Percentiles rank a stretch among this genome's conserved stretches.
These are phyloP conservation scores for Plebejus anna DNA, from an alignment of 2,888 invertebrate species.

Conservation along the genomic window DNA sequence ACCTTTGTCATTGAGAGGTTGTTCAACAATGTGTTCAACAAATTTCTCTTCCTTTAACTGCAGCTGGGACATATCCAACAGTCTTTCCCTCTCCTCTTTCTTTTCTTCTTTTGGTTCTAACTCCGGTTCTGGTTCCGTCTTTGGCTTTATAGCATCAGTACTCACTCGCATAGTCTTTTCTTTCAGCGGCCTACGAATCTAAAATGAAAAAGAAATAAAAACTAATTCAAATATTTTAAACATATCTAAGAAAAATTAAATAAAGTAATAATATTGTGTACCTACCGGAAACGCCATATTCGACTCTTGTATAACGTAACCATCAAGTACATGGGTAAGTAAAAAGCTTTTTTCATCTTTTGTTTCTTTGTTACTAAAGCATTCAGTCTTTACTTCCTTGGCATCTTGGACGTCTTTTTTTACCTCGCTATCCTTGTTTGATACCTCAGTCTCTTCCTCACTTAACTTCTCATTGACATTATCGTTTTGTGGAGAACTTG, in stretches of 20 bases:
- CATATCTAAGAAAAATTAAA: not conserved
- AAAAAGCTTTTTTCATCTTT: slow-evolving; percentile 47
- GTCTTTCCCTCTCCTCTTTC: slow-evolving; percentile 41
- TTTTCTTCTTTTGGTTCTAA: slow-evolving; percentile 36
- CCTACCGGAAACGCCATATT: slow-evolving; percentile 71
- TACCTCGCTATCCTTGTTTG: slow-evolving; percentile 33
- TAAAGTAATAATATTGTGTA: slow-evolving; percentile 35
- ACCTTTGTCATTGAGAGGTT: slow-evolving; percentile 33
- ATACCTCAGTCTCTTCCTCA: slow-evolving; percentile 35
- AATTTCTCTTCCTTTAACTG: slow-evolving; percentile 45
- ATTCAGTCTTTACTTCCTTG: slow-evolving; percentile 38
- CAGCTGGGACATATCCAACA: slow-evolving; percentile 43
- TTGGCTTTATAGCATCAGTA: slow-evolving; percentile 34
- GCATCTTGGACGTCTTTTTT: slow-evolving; percentile 36
- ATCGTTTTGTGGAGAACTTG: slow-evolving; percentile 32
- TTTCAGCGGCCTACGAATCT: slow-evolving; percentile 60
- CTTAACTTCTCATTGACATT: slow-evolving; percentile 27
- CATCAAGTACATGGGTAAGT: slow-evolving; percentile 68
- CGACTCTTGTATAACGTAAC: slow-evolving; percentile 71
- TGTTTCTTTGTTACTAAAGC: slow-evolving; percentile 37
- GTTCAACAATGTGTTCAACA: slow-evolving; percentile 35
- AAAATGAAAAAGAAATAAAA: slow-evolving; percentile 36
- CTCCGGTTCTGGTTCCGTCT: slow-evolving; percentile 36
- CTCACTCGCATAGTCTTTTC: slow-evolving; percentile 49
- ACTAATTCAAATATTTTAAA: slow-evolving; percentile 11